Evolutionary conservation across 2,888 invertebrate genomes (phyloP).

Genomic region (Linnaemya tessellans): DNA sequence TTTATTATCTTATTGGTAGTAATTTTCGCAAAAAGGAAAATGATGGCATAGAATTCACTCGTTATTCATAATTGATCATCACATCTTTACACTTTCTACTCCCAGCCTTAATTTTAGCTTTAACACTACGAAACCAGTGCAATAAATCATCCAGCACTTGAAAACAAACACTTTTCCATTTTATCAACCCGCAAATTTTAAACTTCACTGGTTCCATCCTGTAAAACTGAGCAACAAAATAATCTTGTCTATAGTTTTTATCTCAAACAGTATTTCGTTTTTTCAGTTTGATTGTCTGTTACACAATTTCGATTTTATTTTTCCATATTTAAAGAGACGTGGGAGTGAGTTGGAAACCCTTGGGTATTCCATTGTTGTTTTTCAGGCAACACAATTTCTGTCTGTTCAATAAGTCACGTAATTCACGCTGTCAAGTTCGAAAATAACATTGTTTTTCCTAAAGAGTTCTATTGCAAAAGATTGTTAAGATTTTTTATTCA

Average conservation of each 20-base stretch:
- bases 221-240: neutral
- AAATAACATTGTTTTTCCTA: slow-evolving; percentile 29
- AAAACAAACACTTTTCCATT: slow-evolving; percentile 39
- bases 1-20: slow-evolving; percentile 31
- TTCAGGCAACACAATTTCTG: slow-evolving; percentile 45
- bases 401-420: slow-evolving; percentile 69
- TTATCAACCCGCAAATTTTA: neutral
- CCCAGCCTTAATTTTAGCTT: neutral
- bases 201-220: neutral
- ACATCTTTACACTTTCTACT: neutral
- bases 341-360: slow-evolving; percentile 5
- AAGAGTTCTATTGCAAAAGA: slow-evolving; percentile 20
- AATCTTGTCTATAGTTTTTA: slow-evolving; percentile 5
- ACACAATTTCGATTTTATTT: neutral
- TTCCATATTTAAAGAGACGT: slow-evolving; percentile 8
- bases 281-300: slow-evolving; percentile 13
- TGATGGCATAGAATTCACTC: slow-evolving; percentile 37
- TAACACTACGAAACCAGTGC: slow-evolving; percentile 48
- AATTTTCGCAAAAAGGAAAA: neutral
- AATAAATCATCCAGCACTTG: slow-evolving; percentile 44
- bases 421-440: slow-evolving; percentile 67
- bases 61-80: slow-evolving; percentile 67
- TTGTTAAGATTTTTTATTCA: neutral
- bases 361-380: slow-evolving; percentile 23
- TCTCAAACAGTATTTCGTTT: neutral